These are phyloP conservation scores for Loripinus fragilis DNA, from an alignment of 2,888 invertebrate genomes.

Conservation along the genomic window DNA sequence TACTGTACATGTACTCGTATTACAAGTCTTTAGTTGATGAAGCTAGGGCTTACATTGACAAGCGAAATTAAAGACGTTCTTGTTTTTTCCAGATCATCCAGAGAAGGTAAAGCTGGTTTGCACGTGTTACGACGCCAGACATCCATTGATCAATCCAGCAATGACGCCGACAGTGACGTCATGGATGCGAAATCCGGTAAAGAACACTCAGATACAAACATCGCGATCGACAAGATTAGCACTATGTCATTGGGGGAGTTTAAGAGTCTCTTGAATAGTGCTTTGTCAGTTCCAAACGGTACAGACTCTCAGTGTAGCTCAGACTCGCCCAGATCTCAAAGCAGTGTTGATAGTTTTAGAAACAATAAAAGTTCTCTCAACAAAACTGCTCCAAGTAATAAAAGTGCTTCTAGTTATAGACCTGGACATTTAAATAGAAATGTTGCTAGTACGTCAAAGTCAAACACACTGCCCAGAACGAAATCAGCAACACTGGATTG, in stretches of 20 bases:
- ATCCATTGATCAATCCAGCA: slow-evolving; percentile 55
- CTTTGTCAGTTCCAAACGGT: slow-evolving; percentile 68
- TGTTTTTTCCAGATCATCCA: slow-evolving; percentile 50
- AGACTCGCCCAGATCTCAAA: slow-evolving; percentile 70
- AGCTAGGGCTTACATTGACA: too few species aligned
- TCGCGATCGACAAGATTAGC: slow-evolving; percentile 74
- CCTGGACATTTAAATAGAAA: slow-evolving; percentile 36
- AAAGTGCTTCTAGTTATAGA: slow-evolving; percentile 45
- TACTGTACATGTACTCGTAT: too few species aligned
- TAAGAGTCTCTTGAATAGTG: slow-evolving; percentile 72
- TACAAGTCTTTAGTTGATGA: too few species aligned
- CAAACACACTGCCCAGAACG: slow-evolving; percentile 5
- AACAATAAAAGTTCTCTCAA: slow-evolving; percentile 29
- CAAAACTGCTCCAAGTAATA: slow-evolving; percentile 38
- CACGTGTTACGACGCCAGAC: slow-evolving; percentile 54
- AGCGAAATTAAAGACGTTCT: too few species aligned
- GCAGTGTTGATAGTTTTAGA: slow-evolving; percentile 65
- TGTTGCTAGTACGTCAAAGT: slow-evolving; percentile 11
- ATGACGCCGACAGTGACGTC: slow-evolving; percentile 40
- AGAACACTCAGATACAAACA: slow-evolving; percentile 42
- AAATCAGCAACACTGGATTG: neutral
- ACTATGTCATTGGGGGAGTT: slow-evolving; percentile 79
- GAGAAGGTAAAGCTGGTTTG: slow-evolving; percentile 41
- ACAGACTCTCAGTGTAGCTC: slow-evolving; percentile 59
- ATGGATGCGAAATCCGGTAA: slow-evolving; percentile 46